Evolutionary conservation across 2,797 vertebrate species (phyloP).

Genomic region (Morus bassanus): DNA sequence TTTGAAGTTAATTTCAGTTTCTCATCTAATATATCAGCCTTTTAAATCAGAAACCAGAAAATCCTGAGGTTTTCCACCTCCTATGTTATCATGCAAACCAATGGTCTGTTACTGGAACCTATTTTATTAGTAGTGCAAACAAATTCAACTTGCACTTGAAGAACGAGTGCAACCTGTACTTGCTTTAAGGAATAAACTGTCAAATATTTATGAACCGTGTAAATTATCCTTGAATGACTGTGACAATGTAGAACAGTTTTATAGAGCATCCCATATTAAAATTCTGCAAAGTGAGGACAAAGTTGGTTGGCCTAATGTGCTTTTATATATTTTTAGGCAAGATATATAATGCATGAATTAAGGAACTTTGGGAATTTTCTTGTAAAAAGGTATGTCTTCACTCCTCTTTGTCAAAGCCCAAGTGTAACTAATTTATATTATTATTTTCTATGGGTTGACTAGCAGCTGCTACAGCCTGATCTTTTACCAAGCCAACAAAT

Average conservation of each 20-base stretch:
- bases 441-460: background rate
- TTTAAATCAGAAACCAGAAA: slow-evolving; percentile 5
- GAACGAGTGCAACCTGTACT: slow-evolving; percentile 15
- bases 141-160: background rate
- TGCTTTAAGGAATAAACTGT: background rate
- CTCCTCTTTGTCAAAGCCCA: background rate
- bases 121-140: background rate
- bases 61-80: slow-evolving; percentile 1
- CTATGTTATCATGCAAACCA: background rate
- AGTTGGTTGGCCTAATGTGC: background rate
- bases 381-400: background rate
- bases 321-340: slow-evolving; percentile 29
- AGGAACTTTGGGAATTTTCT: background rate
- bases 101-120: background rate
- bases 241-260: background rate
- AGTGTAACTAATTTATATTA: background rate
- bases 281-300: background rate
- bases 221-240: slow-evolving; percentile 1
- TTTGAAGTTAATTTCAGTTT: slow-evolving; percentile 13
- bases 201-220: background rate
- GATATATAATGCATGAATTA: background rate
- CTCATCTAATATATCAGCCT: background rate
- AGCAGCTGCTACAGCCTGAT: background rate
- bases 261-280: background rate
- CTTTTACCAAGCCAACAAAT: background rate